phyloP scores from a whole-genome alignment of 2,888 invertebrate species.

The Stenichneumon culpator region DNA sequence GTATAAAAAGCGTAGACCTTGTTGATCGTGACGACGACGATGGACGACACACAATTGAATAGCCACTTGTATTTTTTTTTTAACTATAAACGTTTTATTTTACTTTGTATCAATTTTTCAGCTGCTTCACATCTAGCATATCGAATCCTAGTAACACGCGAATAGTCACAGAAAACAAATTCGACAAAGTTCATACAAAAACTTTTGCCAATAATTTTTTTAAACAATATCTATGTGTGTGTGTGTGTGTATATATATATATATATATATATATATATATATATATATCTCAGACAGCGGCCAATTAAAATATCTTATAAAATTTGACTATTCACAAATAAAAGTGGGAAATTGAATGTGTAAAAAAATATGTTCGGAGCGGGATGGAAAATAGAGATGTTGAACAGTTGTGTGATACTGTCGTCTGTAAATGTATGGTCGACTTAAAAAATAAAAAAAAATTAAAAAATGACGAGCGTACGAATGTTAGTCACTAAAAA shows the following conservation, averaged over 20 bases:
- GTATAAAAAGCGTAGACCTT: not conserved
- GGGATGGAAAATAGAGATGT: slow-evolving; percentile 17
- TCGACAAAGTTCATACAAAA: slow-evolving; percentile 70
- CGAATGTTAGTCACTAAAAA: slow-evolving; percentile 42
- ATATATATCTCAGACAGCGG: slow-evolving; percentile 54
- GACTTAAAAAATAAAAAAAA: slow-evolving; percentile 21
- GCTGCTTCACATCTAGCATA: slow-evolving; percentile 8
- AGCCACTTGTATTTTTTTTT: slow-evolving; percentile 61
- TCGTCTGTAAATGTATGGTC: slow-evolving; percentile 31
- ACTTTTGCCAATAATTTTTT: slow-evolving; percentile 72
- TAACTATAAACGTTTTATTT: slow-evolving; percentile 30
- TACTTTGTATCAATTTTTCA: not conserved
- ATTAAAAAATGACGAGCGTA: slow-evolving; percentile 24
- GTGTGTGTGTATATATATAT: too few species aligned
- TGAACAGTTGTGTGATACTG: slow-evolving; percentile 51
- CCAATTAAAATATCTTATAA: slow-evolving; percentile 74
- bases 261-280: too few species aligned
- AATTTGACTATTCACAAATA: slow-evolving; percentile 74
- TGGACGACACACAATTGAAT: not conserved
- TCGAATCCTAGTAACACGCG: slow-evolving; percentile 1
- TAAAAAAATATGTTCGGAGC: slow-evolving; percentile 42
- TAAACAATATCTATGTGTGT: slow-evolving; percentile 62
- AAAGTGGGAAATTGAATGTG: slow-evolving; percentile 53
- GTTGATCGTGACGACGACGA: not conserved
- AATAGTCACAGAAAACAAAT: slow-evolving; percentile 9